Evolutionary conservation across 92 coral and sea anemone genomes (phyloP).

Genomic region (Actinernus sp.): DNA sequence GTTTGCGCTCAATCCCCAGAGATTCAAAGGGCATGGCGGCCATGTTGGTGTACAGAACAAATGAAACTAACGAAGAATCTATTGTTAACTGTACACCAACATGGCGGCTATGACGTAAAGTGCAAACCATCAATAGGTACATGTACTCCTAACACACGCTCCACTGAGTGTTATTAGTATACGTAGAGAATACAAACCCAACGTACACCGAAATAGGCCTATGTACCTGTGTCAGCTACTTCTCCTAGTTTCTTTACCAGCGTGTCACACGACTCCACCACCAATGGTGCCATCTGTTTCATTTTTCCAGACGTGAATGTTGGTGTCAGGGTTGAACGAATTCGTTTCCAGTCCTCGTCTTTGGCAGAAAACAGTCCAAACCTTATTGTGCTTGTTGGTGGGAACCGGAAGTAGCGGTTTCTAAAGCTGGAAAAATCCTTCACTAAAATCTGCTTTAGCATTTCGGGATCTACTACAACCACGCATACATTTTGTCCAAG

Average conservation of each 20-base stretch:
- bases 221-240: slow-evolving; percentile 66
- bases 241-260: slow-evolving; percentile 61
- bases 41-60: too few relatives aligned
- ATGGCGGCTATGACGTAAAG: too few relatives aligned
- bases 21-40: too few relatives aligned
- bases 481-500: slow-evolving; percentile 49
- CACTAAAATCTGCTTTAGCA: slow-evolving; percentile 69
- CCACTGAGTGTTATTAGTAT: too few relatives aligned
- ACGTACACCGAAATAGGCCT: too few relatives aligned
- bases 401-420: slow-evolving; percentile 36
- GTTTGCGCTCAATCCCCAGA: too few relatives aligned
- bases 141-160: too few relatives aligned
- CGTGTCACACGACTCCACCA: slow-evolving; percentile 53
- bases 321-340: slow-evolving; percentile 69
- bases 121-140: too few relatives aligned
- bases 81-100: too few relatives aligned
- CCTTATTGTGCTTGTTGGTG: slow-evolving; percentile 8
- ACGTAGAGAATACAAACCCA: too few relatives aligned
- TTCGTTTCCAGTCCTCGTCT: slow-evolving; percentile 73
- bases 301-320: slow-evolving; percentile 60
- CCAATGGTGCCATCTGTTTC: slow-evolving; percentile 63
- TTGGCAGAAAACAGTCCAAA: slow-evolving; percentile 28
- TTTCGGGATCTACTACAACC: slow-evolving; percentile 74
- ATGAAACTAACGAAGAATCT: too few relatives aligned
- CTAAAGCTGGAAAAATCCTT: slow-evolving; percentile 73